Evolutionary conservation across 2,888 invertebrate genomes (phyloP).

Genomic region (Phytoseiulus persimilis): DNA sequence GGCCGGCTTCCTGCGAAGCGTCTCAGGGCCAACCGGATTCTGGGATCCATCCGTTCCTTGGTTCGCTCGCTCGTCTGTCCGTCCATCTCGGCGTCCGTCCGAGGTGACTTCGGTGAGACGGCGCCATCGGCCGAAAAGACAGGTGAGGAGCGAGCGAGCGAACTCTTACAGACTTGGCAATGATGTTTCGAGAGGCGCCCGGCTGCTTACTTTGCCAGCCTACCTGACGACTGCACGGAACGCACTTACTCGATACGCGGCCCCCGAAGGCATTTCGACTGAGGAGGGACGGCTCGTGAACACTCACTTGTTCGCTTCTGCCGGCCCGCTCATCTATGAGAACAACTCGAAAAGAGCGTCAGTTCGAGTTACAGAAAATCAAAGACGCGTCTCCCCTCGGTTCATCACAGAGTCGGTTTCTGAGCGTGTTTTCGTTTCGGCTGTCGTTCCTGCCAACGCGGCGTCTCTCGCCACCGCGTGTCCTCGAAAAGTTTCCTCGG

Average conservation of each 20-base stretch:
- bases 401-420: neutral
- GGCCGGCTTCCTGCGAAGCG: neutral
- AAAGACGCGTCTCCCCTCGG: neutral
- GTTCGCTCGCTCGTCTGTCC: neutral
- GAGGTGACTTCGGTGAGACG: neutral
- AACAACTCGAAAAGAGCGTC: neutral
- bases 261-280: neutral
- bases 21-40: slow-evolving; percentile 5
- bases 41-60: neutral
- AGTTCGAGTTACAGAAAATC: neutral
- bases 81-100: neutral
- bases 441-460: neutral
- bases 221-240: slow-evolving; percentile 5
- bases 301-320: neutral
- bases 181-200: neutral
- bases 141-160: slow-evolving; percentile 5
- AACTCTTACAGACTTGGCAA: slow-evolving; percentile 5
- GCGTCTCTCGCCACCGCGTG: neutral
- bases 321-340: neutral
- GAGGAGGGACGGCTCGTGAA: neutral
- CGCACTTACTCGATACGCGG: slow-evolving; percentile 5
- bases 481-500: neutral
- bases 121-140: neutral
- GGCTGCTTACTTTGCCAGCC: neutral
- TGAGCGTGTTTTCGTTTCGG: neutral